phyloP scores from a whole-genome alignment of 2,113 vertebrate species.

The Aegotheles bennettii region DNA sequence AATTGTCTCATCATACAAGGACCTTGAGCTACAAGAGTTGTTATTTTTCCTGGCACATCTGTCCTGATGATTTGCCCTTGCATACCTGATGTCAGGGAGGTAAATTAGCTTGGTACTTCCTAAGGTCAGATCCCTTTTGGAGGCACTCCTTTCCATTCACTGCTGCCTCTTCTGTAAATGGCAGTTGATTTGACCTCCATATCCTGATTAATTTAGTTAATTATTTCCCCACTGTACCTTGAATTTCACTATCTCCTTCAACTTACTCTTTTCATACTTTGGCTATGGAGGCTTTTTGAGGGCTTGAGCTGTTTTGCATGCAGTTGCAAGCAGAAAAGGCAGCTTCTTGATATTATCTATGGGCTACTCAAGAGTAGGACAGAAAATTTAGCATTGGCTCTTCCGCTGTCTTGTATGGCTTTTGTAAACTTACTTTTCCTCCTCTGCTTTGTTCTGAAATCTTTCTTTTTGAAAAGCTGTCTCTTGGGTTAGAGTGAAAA shows the following conservation, averaged over 20 bases:
- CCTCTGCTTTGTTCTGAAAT: neutral
- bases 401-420: neutral
- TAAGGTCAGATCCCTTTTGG: neutral
- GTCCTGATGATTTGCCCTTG: neutral
- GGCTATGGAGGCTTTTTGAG: neutral
- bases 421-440: neutral
- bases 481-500: neutral
- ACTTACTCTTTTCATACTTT: neutral
- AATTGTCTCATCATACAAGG: neutral
- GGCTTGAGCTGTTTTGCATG: neutral
- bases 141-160: neutral
- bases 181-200: neutral
- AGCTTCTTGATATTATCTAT: neutral
- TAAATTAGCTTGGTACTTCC: neutral
- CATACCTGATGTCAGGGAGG: neutral
- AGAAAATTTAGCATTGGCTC: neutral
- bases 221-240: neutral
- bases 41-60: neutral
- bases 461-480: neutral
- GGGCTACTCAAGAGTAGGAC: neutral
- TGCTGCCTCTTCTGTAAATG: neutral
- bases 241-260: neutral
- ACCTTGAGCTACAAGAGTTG: neutral
- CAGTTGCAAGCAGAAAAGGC: neutral
- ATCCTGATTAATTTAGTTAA: neutral